Base-by-base conservation (phyloP, 1,140 invertebrate species). In the Drosophila pachea region DNA sequence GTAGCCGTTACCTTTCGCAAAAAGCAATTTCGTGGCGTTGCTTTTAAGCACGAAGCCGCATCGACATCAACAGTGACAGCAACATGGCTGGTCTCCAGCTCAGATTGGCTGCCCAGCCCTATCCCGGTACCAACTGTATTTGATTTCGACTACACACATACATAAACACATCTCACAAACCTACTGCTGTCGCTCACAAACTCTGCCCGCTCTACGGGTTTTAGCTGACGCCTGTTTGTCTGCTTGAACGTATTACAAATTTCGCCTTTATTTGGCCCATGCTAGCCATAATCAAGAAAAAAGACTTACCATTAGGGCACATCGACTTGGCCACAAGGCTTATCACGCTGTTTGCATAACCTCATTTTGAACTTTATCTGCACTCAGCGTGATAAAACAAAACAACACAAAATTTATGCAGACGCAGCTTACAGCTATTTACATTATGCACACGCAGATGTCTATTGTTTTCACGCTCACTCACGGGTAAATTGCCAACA, bases 1-100 rank as follows among this genome's bases (percentile, higher is more conserved):
- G 76, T 61, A 45, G 43, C 45, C 61, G 52, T 69, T 68, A 68
- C 63, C 62, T 67, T 70, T 83, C 50, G 73, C 67, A 77, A 86
- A 84, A 86, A 86, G 82, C 81, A 86, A 86, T 86, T 86, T 86
- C 81, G 72, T 77, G 74, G 77, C 81, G 79, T 72, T 72, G 56
- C 69, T 72, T 62, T 72, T 67, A 72, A 59, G 65, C 71, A 78
- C 65, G 66, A 68, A 58, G 74, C 77, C 32, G 48, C 49, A 35
- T 35, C 81, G 74, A 68, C 62, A 65, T 67, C 81, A 70, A 68
- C 62, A 65, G 71, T 81, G 74, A 77, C 78, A 76, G 70, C 74
- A 70, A 62, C 48, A 53, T 55, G 69, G 50, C 61, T 65, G 67
- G 55, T 63, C 73, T 33, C 54, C 53, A 22, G 59, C 59, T 75